Conservation (phyloP, 2,113 vertebrate species). For the Verasper variegatus region DNA sequence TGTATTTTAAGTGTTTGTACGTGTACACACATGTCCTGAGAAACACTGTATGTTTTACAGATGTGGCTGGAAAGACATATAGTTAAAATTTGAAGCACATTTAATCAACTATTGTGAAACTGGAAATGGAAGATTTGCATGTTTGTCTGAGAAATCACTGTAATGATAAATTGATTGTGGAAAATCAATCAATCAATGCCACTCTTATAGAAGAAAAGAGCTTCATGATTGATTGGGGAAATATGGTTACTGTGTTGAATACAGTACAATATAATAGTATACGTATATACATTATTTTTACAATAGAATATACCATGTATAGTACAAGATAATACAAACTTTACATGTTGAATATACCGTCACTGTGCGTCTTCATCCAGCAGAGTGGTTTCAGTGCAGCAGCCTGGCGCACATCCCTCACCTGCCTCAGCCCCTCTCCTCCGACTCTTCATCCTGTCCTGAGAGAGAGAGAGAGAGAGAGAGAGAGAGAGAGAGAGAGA, state of each 20-base stretch:
- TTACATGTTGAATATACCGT: background rate
- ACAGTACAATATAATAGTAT: no score
- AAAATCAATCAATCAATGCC: background rate
- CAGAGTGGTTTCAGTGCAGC: constrained; percentile 5
- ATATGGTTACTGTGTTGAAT: no score
- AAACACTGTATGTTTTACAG: background rate
- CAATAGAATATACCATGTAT: no score
- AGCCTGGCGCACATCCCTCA: constrained; percentile 69
- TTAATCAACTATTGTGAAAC: no score
- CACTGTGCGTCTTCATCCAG: background rate
- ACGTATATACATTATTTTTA: no score
- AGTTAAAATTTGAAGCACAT: no score
- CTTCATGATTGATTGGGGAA: no score
- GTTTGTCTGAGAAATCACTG: background rate
- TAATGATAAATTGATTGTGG: no score
- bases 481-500: constrained; percentile 62
- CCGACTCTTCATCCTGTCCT: constrained; percentile 61
- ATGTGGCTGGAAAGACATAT: no score
- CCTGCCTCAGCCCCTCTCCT: constrained; percentile 73
- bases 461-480: constrained; percentile 20
- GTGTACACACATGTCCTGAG: no score
- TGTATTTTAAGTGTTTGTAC: no score
- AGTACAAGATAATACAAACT: background rate
- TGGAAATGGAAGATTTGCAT: no score
- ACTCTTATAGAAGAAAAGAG: background rate